Conservation (phyloP, 2,888 invertebrate genomes). For the Drosophila borealis region DNA sequence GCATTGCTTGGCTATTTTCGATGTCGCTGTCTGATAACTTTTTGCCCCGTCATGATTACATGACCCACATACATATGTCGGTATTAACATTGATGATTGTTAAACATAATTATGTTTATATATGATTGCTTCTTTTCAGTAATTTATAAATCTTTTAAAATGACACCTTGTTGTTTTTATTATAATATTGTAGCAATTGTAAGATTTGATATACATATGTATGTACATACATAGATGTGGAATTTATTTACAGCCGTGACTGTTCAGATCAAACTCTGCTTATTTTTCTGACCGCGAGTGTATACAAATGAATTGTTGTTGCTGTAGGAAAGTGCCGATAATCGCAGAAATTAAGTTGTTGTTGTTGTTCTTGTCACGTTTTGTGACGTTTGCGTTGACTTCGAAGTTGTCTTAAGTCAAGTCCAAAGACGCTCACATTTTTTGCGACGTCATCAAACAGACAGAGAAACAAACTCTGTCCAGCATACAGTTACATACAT, state of each 20-base stretch:
- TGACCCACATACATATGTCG: conserved; percentile 1
- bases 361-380: conserved; percentile 8
- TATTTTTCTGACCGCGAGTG: conserved; percentile 32
- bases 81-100: conserved; percentile 1
- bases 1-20: conserved; percentile 4
- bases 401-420: conserved; percentile 21
- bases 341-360: conserved; percentile 57
- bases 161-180: neutral
- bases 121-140: neutral
- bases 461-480: conserved; percentile 19
- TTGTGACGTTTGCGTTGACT: conserved; percentile 11
- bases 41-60: conserved; percentile 23
- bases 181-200: neutral
- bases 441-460: conserved; percentile 12
- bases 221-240: no score
- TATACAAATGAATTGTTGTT: conserved; percentile 31
- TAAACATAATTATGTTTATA: neutral
- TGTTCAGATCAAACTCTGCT: neutral
- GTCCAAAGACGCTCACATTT: conserved; percentile 5
- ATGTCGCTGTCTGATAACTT: conserved; percentile 8
- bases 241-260: neutral
- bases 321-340: conserved; percentile 45
- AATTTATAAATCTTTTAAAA: neutral
- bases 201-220: neutral
- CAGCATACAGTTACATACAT: conserved; percentile 18